These are phyloP conservation scores for Ctena decussata DNA, from an alignment of 2,888 invertebrate species.

Conservation along the genomic window DNA sequence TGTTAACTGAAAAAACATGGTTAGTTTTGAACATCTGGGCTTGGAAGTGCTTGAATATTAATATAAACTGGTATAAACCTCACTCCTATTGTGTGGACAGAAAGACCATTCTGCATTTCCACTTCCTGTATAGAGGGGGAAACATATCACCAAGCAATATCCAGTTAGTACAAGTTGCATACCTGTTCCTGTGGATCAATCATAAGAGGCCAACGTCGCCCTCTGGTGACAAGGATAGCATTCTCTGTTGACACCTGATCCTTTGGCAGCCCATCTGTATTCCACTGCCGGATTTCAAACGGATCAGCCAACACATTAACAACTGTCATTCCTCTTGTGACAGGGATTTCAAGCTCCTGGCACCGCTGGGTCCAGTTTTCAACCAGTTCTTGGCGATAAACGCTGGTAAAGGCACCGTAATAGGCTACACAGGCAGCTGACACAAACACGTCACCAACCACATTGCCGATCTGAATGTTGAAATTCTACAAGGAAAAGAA, in stretches of 20 bases:
- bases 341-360: slow-evolving; percentile 90
- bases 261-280: slow-evolving; percentile 86
- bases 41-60: no score
- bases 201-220: slow-evolving; percentile 87
- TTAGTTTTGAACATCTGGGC: no score
- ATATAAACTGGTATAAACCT: no score
- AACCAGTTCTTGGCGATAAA: slow-evolving; percentile 88
- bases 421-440: slow-evolving; percentile 87
- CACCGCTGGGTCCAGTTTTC: slow-evolving; percentile 91
- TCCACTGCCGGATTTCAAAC: slow-evolving; percentile 90
- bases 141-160: no score
- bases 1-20: no score
- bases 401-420: slow-evolving; percentile 87
- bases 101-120: no score
- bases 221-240: slow-evolving; percentile 87
- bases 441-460: slow-evolving; percentile 87
- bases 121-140: no score
- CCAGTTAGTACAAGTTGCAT: no score
- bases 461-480: slow-evolving; percentile 85
- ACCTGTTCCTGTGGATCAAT: slow-evolving; percentile 88
- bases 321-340: slow-evolving; percentile 91
- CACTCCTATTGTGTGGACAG: no score
- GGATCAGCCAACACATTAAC: slow-evolving; percentile 86
- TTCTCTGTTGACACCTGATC: slow-evolving; percentile 87
- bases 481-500: slow-evolving; percentile 76